These are phyloP conservation scores for Varecia variegata DNA, from an alignment of 2,797 vertebrate genomes.

Conservation along the genomic window DNA sequence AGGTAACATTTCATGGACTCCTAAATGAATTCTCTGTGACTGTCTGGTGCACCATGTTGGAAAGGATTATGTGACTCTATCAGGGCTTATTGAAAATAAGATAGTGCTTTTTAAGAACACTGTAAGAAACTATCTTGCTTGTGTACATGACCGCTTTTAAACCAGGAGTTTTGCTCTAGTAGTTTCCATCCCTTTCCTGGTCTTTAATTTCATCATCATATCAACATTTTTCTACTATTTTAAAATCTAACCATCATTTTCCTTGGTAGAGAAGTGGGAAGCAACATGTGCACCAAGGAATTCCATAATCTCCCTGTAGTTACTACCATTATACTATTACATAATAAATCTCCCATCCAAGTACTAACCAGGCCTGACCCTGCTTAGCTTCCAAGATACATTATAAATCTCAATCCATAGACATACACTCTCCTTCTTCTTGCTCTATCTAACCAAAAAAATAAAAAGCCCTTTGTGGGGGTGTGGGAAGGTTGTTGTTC, in stretches of 20 bases:
- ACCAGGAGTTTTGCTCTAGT: background rate
- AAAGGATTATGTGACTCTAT: background rate
- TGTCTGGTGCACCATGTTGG: background rate
- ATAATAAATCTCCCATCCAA: background rate
- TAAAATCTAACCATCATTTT: background rate
- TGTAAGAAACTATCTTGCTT: background rate
- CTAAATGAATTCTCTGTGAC: background rate
- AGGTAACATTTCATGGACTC: no score
- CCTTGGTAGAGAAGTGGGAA: background rate
- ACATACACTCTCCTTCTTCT: background rate
- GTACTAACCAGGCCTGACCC: no score
- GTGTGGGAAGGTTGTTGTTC: background rate
- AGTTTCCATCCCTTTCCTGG: background rate
- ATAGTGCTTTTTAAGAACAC: background rate
- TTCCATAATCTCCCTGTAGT: background rate
- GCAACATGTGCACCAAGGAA: background rate
- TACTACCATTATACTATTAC: background rate
- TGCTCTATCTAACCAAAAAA: background rate
- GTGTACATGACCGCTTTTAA: background rate
- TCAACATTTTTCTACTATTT: background rate
- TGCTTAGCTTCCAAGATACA: background rate
- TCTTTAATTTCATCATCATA: background rate
- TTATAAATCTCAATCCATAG: background rate
- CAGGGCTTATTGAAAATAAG: background rate
- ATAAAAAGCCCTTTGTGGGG: background rate